Percentiles rank a stretch among this genome's conserved stretches.
Conservation (phyloP, 2,888 invertebrate genomes). For the Eupithecia subfuscata region DNA sequence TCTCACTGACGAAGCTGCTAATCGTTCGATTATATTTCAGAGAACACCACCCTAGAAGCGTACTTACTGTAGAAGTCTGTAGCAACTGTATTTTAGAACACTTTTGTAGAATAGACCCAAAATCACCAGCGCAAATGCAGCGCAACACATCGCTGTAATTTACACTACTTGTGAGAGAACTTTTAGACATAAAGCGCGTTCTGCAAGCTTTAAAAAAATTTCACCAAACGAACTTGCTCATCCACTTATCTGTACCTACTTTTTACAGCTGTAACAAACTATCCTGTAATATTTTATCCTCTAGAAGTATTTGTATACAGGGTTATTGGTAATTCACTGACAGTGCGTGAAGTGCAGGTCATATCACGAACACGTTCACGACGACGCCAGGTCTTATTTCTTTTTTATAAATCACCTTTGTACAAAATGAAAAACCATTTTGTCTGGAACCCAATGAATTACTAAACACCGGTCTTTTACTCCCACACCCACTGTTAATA, state of each 20-base stretch:
- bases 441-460: too few species aligned
- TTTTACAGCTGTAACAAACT: not conserved
- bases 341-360: too few species aligned
- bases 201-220: not conserved
- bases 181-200: not conserved
- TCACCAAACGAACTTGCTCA: not conserved
- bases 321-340: too few species aligned
- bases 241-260: not conserved
- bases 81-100: not conserved
- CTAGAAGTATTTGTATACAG: slow-evolving; percentile 8
- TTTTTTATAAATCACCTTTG: too few species aligned
- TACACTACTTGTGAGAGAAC: not conserved
- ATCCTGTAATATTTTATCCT: not conserved
- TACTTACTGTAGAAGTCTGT: not conserved
- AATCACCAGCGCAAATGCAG: not conserved
- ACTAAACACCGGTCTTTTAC: too few species aligned
- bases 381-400: too few species aligned
- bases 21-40: not conserved
- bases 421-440: too few species aligned
- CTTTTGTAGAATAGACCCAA: not conserved
- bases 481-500: too few species aligned
- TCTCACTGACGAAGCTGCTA: not conserved
- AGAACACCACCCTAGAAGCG: not conserved
- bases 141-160: not conserved
- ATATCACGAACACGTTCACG: too few species aligned